Conservation (phyloP, 2,888 invertebrate species). For the Luffia ferchaultella region DNA sequence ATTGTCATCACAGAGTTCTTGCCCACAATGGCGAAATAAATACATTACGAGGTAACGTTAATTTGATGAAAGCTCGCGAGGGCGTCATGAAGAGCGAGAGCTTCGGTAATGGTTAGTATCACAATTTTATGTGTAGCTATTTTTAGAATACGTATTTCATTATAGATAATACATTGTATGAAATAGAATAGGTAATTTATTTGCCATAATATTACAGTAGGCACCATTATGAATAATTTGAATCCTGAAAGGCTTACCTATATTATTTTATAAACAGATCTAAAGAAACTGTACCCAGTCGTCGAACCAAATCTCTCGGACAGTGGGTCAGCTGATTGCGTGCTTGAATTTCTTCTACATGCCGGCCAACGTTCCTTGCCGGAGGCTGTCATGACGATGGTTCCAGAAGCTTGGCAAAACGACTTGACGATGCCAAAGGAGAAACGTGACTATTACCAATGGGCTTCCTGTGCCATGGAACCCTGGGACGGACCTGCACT, state of each 20-base stretch:
- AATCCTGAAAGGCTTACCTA: neutral
- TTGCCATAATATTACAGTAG: neutral
- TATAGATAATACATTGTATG: neutral
- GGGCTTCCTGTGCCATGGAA: conserved; percentile 98
- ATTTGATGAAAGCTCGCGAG: conserved; percentile 98
- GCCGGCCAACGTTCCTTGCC: conserved; percentile 91
- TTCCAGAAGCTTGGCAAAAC: conserved; percentile 98
- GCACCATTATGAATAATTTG: neutral
- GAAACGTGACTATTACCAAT: conserved; percentile 95
- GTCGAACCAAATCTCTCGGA: conserved; percentile 98
- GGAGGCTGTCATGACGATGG: conserved; percentile 99
- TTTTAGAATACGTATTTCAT: neutral
- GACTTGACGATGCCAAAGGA: conserved; percentile 91
- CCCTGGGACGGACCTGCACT: conserved; percentile 99
- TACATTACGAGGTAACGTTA: conserved; percentile 97
- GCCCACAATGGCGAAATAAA: conserved; percentile 99
- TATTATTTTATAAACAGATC: conserved; percentile 32
- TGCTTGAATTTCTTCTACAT: conserved; percentile 94
- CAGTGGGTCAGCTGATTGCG: conserved; percentile 97
- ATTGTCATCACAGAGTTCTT: conserved; percentile 69
- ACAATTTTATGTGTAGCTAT: neutral
- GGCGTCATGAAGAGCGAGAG: conserved; percentile 92
- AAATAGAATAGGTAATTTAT: neutral
- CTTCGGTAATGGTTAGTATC: conserved; percentile 73
- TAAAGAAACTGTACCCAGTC: conserved; percentile 93